Conservation (phyloP, 2,888 invertebrate species). For the Coelinius sp. region DNA sequence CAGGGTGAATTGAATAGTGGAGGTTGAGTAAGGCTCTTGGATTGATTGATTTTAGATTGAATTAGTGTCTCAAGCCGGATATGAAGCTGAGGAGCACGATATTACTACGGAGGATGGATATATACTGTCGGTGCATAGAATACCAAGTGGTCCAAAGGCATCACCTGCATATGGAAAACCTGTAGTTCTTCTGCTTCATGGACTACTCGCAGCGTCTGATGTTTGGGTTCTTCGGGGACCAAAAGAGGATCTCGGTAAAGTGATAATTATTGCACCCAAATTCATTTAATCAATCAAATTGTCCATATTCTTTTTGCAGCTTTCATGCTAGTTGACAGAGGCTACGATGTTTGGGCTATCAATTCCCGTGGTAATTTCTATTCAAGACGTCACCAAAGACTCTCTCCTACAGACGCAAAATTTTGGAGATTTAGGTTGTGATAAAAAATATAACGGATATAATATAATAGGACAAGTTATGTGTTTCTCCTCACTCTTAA, state of each 20-base stretch:
- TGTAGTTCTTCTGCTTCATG: slow-evolving; percentile 52
- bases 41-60: slow-evolving; percentile 46
- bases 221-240: slow-evolving; percentile 55
- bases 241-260: slow-evolving; percentile 52
- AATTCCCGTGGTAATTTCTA: slow-evolving; percentile 56
- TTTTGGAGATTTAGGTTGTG: slow-evolving; percentile 56
- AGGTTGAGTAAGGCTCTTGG: not conserved
- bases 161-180: slow-evolving; percentile 48
- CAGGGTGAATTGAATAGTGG: not conserved
- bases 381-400: slow-evolving; percentile 47
- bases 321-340: slow-evolving; percentile 51
- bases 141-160: slow-evolving; percentile 50
- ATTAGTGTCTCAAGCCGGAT: slow-evolving; percentile 49
- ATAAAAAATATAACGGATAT: not conserved
- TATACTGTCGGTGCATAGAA: slow-evolving; percentile 53
- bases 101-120: slow-evolving; percentile 56
- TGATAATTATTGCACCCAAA: not conserved
- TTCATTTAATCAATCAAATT: not conserved
- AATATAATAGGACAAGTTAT: too few relatives aligned
- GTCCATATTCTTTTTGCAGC: slow-evolving; percentile 42
- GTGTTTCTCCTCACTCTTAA: not conserved
- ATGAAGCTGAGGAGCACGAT: slow-evolving; percentile 53
- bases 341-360: slow-evolving; percentile 55
- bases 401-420: slow-evolving; percentile 46
- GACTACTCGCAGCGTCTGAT: slow-evolving; percentile 53